Evolutionary conservation across 1,140 invertebrate genomes (phyloP).

Genomic region (Drosophila subobscura): DNA sequence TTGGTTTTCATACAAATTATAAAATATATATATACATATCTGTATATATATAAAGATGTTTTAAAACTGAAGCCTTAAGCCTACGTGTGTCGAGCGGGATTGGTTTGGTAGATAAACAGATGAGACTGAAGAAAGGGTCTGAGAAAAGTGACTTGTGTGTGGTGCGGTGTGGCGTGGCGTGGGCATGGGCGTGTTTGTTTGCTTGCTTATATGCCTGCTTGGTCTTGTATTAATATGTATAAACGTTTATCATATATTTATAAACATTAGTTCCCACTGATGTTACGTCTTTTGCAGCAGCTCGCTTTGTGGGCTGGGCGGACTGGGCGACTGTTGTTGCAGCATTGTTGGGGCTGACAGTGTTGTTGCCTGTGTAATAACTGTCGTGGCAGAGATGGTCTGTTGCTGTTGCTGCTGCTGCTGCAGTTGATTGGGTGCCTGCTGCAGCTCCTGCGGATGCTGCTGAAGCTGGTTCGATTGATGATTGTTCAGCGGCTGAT

Average conservation of each 20-base stretch:
- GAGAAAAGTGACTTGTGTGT: no score
- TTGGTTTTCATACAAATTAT: conserved; percentile 19
- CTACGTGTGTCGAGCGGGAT: conserved; percentile 58
- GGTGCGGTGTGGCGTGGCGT: neutral
- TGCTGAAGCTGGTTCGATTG: conserved; percentile 69
- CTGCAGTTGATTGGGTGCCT: conserved; percentile 48
- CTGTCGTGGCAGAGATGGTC: conserved; percentile 83
- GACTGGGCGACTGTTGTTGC: conserved; percentile 67
- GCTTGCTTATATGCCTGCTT: conserved; percentile 69
- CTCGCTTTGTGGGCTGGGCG: conserved; percentile 82
- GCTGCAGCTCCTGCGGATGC: conserved; percentile 69
- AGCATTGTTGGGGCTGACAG: conserved; percentile 80
- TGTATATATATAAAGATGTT: conserved; percentile 14
- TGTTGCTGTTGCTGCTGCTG: conserved; percentile 74
- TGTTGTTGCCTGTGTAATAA: conserved; percentile 81
- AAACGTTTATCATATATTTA: conserved; percentile 83
- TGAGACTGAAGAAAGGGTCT: conserved; percentile 8
- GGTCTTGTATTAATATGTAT: conserved; percentile 75
- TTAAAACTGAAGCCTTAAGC: conserved; percentile 46
- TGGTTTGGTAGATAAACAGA: conserved; percentile 11
- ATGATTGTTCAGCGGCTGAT: conserved; percentile 89
- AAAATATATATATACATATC: conserved; percentile 55
- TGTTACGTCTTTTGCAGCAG: conserved; percentile 83
- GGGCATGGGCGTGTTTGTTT: conserved; percentile 44
- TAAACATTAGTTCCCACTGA: conserved; percentile 84